Conservation (phyloP, 2,888 invertebrate genomes). For the Caenorhabditis panamensis region DNA sequence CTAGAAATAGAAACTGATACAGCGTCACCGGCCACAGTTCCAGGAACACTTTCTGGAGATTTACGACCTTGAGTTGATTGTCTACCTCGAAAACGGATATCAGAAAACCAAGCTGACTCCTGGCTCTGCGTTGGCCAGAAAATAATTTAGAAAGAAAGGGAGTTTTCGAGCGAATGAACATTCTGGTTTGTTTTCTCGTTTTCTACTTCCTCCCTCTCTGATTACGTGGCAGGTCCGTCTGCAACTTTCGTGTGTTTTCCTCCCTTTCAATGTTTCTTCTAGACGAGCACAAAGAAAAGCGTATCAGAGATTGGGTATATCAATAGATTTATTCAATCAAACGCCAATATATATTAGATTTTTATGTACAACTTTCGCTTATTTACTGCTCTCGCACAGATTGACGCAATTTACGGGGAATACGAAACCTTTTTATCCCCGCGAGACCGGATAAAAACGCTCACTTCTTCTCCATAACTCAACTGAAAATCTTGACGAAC, state of each 20-base stretch:
- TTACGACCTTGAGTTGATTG: neutral
- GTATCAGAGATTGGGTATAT: conserved; percentile 6
- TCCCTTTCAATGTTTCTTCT: neutral
- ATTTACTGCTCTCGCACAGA: conserved; percentile 13
- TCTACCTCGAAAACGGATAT: neutral
- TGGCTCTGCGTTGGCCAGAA: neutral
- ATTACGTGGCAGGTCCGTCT: neutral
- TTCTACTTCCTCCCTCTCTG: neutral
- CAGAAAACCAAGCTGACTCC: neutral
- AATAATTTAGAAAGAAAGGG: too few relatives aligned
- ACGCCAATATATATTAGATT: conserved; percentile 7
- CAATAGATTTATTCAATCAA: conserved; percentile 1
- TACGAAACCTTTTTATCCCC: conserved; percentile 9
- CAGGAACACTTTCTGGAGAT: neutral
- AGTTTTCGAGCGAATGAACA: neutral
- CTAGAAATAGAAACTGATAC: neutral
- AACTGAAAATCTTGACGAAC: conserved; percentile 66
- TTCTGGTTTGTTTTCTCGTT: neutral
- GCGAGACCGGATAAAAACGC: too few relatives aligned
- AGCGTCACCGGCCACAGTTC: neutral
- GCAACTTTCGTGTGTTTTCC: neutral
- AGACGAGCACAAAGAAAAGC: neutral
- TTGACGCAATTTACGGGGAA: conserved; percentile 2
- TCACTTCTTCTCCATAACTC: too few relatives aligned
- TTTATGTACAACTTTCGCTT: conserved; percentile 28